Base-by-base conservation (phyloP, 2,888 invertebrate genomes). In the Nebria brevicollis region DNA sequence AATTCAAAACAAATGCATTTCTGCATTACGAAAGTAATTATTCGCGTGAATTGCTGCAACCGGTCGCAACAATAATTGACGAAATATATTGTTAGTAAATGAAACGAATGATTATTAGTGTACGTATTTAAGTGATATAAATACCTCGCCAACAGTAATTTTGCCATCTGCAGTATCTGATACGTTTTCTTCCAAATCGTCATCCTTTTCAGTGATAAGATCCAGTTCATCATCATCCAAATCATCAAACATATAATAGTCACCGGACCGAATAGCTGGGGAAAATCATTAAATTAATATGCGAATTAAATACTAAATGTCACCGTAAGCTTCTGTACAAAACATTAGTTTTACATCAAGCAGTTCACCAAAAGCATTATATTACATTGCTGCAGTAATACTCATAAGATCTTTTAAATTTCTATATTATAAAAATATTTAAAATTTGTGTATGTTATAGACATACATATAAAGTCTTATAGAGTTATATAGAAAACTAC, bases 231-330 rank as follows among this genome's bases (percentile, higher is more conserved):
- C 95, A 85, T 95, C 95, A 86, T 95, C 95, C 87, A 95, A 93
- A 85, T 98, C 98, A 87, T 98, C 98, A 90, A 99, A 99, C 97
- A 99, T 98, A 90, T 98, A 99, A 90, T 99, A 99, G 90, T 99
- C 99, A 20, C 99, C 99, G 82, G 98, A 98, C 77, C 98, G 94
- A 82, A 99, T 95, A 77, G 99, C 99, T 99, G 91, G 88, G 89
- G 87, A 83, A 84, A 83, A 84, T 83, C 84, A 74, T 26, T 26
- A 34, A 65, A 77, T 73, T 25, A 70, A 77, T 82, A 77, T 82
- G 73, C 77, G 4, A 54, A 54, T 54, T 6, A 54, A 54, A 13
- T 7, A 54, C 13, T 54, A 11, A 66, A 82, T 10, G 43, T 79
- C 11, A 72, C 42, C 75, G 66, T 43, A 79, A 79, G 79, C 79